phyloP scores from a whole-genome alignment of 2,888 invertebrate species.

The Thecocarcelia acutangulata region DNA sequence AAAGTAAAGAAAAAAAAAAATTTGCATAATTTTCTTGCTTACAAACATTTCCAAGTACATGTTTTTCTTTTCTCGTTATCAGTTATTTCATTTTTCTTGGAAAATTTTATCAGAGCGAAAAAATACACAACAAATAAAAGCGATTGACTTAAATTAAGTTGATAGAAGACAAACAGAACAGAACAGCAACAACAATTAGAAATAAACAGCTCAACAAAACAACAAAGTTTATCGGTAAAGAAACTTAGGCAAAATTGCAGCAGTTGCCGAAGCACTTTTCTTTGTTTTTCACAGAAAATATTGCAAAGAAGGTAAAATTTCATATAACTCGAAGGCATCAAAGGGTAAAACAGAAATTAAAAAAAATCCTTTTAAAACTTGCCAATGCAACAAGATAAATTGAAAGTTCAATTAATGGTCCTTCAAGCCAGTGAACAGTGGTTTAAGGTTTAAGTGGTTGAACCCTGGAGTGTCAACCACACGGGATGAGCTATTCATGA shows the following conservation, averaged over 20 bases:
- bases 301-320: no score
- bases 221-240: conserved; percentile 1
- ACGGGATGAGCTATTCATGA: no score
- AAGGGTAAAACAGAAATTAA: no score
- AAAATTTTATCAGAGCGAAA: conserved; percentile 12
- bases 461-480: no score
- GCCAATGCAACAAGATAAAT: conserved; percentile 5
- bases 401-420: no score
- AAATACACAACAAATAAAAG: conserved; percentile 53
- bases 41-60: conserved; percentile 72
- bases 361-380: no score
- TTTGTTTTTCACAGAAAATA: background rate
- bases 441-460: no score
- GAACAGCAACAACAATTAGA: conserved; percentile 28
- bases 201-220: background rate
- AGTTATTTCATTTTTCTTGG: conserved; percentile 27
- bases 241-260: background rate
- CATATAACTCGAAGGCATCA: no score
- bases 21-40: conserved; percentile 80
- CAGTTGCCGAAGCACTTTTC: conserved; percentile 22
- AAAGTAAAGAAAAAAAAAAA: conserved; percentile 57
- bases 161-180: conserved; percentile 67
- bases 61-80: conserved; percentile 9
- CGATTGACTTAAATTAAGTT: conserved; percentile 79
- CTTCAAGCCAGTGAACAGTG: no score